Evolutionary conservation across 1,140 invertebrate genomes (phyloP).

Genomic region (Drosophila athabasca): DNA sequence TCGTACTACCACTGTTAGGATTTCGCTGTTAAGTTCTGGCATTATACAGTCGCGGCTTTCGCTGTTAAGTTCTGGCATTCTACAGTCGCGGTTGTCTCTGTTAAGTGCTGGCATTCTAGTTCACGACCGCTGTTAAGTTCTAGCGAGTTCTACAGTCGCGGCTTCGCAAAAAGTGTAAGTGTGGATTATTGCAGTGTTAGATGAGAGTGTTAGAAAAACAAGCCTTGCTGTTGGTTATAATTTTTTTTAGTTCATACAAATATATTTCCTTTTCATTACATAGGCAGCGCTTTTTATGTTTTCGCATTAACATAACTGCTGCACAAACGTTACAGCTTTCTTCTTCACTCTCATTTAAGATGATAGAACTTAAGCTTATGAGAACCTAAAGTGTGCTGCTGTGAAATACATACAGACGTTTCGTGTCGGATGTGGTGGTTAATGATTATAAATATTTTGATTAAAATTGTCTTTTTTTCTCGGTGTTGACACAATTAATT

Average conservation of each 20-base stretch:
- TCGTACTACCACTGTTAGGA: constrained; percentile 8
- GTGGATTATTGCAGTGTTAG: constrained; percentile 31
- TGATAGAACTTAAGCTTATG: constrained; percentile 45
- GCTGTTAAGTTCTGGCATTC: constrained; percentile 19
- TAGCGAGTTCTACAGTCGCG: background rate
- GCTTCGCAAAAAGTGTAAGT: constrained; percentile 18
- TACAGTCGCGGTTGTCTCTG: background rate
- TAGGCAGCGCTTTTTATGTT: constrained; percentile 73
- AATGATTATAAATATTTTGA: constrained; percentile 69
- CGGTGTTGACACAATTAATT: constrained; percentile 48
- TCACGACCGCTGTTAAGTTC: constrained; percentile 1
- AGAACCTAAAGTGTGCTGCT: constrained; percentile 42
- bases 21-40: constrained; percentile 16
- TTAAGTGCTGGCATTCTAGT: constrained; percentile 15
- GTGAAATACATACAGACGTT: constrained; percentile 58
- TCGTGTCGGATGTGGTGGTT: constrained; percentile 47
- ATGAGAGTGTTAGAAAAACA: constrained; percentile 61
- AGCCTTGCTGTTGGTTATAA: constrained; percentile 39
- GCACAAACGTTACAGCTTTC: constrained; percentile 54
- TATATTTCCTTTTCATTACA: constrained; percentile 73
- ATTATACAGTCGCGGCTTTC: background rate
- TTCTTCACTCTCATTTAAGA: constrained; percentile 42
- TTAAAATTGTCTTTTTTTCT: constrained; percentile 61
- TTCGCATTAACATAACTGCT: constrained; percentile 77
- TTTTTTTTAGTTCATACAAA: constrained; percentile 76